Percentiles rank a stretch among this genome's conserved stretches.
Conservation (phyloP, 37 sponge, comb jelly and placozoan genomes). For the Axinella damicornis region DNA sequence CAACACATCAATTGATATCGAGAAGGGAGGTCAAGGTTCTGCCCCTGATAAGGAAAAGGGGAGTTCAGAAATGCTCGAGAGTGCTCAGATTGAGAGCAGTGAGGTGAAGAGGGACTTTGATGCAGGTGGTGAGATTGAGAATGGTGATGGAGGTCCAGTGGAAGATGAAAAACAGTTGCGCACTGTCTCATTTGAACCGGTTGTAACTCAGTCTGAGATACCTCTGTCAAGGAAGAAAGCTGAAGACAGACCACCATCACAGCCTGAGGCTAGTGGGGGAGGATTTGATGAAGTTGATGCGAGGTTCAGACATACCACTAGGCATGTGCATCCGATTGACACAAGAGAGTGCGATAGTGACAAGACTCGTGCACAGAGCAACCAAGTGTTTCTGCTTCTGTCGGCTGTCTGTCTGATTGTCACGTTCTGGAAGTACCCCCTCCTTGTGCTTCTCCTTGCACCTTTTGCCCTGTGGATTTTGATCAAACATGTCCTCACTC, state of each 20-base stretch:
- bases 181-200: too few species aligned
- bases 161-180: too few species aligned
- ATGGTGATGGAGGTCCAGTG: background rate
- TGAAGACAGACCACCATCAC: too few species aligned
- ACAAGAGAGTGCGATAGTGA: too few species aligned
- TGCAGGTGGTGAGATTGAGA: background rate
- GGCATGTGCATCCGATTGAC: too few species aligned
- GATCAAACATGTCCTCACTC: background rate
- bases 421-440: constrained; percentile 37
- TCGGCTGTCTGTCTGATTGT: constrained; percentile 26
- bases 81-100: background rate
- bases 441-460: constrained; percentile 19
- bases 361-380: background rate
- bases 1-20: background rate
- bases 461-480: constrained; percentile 29
- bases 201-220: too few species aligned
- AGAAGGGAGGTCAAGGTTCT: background rate
- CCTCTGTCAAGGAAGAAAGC: too few species aligned
- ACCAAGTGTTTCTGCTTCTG: constrained; percentile 30
- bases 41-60: background rate
- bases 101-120: background rate
- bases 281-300: background rate
- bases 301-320: background rate
- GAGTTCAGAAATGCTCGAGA: background rate
- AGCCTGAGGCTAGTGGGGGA: background rate